These are phyloP conservation scores for Drosophila leontia DNA, from an alignment of 1,140 invertebrate genomes.

Conservation along the genomic window DNA sequence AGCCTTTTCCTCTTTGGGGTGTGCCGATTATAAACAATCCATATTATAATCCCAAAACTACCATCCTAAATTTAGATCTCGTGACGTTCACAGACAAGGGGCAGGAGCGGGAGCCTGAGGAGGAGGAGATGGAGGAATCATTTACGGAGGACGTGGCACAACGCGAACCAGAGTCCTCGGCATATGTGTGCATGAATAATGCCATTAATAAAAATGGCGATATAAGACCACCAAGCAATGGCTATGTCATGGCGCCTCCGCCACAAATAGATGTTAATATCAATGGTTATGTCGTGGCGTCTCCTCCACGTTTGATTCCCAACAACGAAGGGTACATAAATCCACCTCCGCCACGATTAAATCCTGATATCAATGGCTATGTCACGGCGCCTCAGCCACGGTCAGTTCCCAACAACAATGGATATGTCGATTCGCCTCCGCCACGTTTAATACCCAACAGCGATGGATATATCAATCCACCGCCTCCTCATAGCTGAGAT, in stretches of 20 bases:
- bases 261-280: not conserved
- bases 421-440: not conserved
- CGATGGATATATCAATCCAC: slow-evolving; percentile 3
- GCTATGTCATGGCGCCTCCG: not conserved
- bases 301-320: not conserved
- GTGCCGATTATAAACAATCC: not conserved
- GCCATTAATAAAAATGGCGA: not conserved
- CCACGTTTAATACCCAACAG: not conserved
- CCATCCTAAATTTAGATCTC: not conserved
- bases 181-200: not conserved
- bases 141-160: not conserved
- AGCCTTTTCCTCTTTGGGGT: not conserved
- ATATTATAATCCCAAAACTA: not conserved
- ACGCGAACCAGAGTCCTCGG: no score
- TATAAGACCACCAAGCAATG: not conserved
- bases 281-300: not conserved
- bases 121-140: not conserved
- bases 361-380: not conserved
- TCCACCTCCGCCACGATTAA: not conserved
- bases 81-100: not conserved
- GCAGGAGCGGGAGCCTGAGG: no score
- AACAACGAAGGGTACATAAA: not conserved
- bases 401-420: not conserved
- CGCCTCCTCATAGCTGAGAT: not conserved
- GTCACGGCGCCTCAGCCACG: not conserved